Percentiles rank a stretch among this genome's conserved stretches.
Conservation (phyloP, 2,888 invertebrate genomes). For the Epirrita christyi region DNA sequence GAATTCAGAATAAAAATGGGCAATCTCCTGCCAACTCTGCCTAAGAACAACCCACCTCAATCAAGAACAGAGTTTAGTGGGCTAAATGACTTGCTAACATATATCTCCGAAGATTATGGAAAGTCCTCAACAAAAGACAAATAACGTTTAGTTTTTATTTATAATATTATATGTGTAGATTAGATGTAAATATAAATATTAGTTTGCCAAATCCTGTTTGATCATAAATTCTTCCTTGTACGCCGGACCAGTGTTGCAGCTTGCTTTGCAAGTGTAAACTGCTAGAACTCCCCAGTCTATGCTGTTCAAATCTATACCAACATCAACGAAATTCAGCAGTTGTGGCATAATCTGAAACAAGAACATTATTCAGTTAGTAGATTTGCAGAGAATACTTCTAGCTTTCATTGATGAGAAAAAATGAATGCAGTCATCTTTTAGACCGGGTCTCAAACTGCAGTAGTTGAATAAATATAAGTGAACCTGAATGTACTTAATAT, state of each 20-base stretch:
- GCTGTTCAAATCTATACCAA: conserved; percentile 84
- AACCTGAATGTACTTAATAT: background rate
- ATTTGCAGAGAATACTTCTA: too few species aligned
- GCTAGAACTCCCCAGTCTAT: conserved; percentile 96
- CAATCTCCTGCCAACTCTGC: conserved; percentile 89
- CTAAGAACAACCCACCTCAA: conserved; percentile 90
- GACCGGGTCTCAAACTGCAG: too few species aligned
- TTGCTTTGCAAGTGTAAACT: conserved; percentile 93
- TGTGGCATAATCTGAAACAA: conserved; percentile 91
- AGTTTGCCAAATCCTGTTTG: conserved; percentile 91
- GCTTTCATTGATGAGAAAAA: too few species aligned
- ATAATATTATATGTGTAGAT: background rate
- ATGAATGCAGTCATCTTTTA: too few species aligned
- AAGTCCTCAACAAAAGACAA: conserved; percentile 52
- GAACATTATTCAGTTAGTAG: background rate
- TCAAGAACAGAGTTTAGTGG: conserved; percentile 95
- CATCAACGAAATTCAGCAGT: conserved; percentile 87
- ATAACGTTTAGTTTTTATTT: too few species aligned
- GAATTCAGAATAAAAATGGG: conserved; percentile 95
- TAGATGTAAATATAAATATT: conserved; percentile 33
- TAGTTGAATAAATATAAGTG: too few species aligned
- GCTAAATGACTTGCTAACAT: conserved; percentile 92
- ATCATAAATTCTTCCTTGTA: conserved; percentile 92
- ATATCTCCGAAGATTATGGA: conserved; percentile 87
- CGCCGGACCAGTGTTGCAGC: conserved; percentile 87